A percentile compares a stretch with the other conserved stretches of the same genome.
Conservation (phyloP, 2,797 vertebrate species). For the Carcharodon carcharias region DNA sequence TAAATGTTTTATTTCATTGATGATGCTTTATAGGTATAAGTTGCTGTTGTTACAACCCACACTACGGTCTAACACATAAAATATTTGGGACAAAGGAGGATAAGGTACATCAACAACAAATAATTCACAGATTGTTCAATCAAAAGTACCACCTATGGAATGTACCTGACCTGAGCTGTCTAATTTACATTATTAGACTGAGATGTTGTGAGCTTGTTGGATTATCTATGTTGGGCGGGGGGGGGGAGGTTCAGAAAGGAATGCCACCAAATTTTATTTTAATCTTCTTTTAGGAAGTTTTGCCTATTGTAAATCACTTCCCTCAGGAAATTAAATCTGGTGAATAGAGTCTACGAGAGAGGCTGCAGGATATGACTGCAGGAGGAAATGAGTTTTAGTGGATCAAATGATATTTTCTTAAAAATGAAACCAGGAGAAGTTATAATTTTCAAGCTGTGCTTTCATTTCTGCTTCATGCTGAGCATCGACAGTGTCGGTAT, state of each 20-base stretch:
- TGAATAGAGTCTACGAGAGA: background rate
- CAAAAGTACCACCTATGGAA: background rate
- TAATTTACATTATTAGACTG: background rate
- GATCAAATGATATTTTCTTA: background rate
- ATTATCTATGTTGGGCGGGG: background rate
- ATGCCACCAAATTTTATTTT: background rate
- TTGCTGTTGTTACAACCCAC: background rate
- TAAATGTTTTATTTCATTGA: background rate
- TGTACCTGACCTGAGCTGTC: background rate
- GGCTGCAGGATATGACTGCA: background rate
- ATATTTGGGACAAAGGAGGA: background rate
- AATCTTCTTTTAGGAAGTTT: background rate
- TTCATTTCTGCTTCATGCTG: background rate
- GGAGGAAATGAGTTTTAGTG: background rate
- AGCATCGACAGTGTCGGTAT: background rate
- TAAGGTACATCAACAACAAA: background rate
- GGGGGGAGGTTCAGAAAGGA: background rate
- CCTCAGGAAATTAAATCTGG: background rate
- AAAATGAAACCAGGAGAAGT: background rate
- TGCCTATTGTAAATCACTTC: background rate
- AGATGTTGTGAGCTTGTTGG: background rate
- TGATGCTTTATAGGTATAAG: background rate
- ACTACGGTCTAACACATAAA: background rate
- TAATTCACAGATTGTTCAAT: background rate
- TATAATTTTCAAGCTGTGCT: background rate